These are phyloP conservation scores for Aphyosemion australe DNA, from an alignment of 2,113 vertebrate species.

Conservation along the genomic window DNA sequence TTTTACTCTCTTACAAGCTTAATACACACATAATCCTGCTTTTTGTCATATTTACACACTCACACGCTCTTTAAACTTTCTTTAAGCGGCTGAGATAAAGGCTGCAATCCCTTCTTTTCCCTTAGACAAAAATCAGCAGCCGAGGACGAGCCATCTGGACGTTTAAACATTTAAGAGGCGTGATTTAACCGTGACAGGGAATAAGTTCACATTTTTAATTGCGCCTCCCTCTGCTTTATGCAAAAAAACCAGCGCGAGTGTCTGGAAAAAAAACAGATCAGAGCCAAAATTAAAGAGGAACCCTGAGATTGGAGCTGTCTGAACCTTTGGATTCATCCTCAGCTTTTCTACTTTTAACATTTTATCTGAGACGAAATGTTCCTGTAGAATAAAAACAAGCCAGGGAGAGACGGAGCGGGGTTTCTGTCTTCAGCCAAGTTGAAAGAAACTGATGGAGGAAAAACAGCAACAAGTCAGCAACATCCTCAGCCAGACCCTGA, in stretches of 20 bases:
- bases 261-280: constrained; percentile 1
- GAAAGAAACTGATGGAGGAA: constrained; percentile 15
- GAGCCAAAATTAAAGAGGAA: no score
- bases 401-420: not conserved
- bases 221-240: not conserved
- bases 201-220: not conserved
- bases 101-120: not conserved
- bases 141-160: not conserved
- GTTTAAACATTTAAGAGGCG: not conserved
- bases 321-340: not conserved
- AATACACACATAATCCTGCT: constrained; percentile 67
- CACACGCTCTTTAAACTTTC: constrained; percentile 18
- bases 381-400: not conserved
- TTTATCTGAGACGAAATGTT: no score
- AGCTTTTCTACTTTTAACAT: not conserved
- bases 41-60: constrained; percentile 50
- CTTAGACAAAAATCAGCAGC: not conserved
- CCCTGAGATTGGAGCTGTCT: not conserved
- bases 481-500: constrained; percentile 21
- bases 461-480: constrained; percentile 65
- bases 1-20: constrained; percentile 58
- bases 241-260: constrained; percentile 3
- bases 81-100: constrained; percentile 1
- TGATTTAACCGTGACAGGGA: not conserved
- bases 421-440: constrained; percentile 14